These are phyloP conservation scores for Alviniconcha marisindica DNA, from an alignment of 1,140 invertebrate species.

Conservation along the genomic window DNA sequence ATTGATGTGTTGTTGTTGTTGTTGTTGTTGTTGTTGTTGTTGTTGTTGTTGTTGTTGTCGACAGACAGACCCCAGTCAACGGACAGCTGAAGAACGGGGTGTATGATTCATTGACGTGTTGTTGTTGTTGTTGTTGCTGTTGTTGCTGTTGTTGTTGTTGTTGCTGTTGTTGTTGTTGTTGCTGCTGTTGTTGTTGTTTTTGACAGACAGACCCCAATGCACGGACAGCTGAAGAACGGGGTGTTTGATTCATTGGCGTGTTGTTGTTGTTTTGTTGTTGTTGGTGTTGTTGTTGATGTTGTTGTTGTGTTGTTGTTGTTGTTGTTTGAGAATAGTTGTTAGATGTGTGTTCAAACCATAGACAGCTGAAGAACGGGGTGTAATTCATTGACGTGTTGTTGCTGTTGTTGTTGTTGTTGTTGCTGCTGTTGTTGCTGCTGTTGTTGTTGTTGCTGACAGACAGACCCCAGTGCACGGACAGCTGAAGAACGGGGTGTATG, in stretches of 20 bases:
- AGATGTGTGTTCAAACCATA: neutral
- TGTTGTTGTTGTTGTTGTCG: neutral
- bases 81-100: neutral
- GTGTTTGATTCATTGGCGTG: conserved; percentile 41
- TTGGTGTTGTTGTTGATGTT: neutral
- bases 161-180: neutral
- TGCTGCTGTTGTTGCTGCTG: neutral
- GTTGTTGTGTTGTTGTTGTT: neutral
- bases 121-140: neutral
- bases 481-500: conserved; percentile 45
- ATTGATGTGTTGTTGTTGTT: neutral
- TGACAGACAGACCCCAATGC: neutral
- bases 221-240: neutral
- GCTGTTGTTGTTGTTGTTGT: neutral
- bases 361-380: neutral
- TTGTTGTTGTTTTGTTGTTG: no score
- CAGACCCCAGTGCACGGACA: neutral
- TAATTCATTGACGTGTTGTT: neutral
- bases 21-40: neutral
- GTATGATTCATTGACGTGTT: neutral
- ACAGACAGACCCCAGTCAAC: neutral
- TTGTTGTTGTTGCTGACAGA: neutral
- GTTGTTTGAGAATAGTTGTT: neutral
- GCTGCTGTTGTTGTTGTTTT: neutral
- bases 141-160: neutral